Conservation (phyloP, 1,140 invertebrate genomes). For the Heliconius eleuchia region DNA sequence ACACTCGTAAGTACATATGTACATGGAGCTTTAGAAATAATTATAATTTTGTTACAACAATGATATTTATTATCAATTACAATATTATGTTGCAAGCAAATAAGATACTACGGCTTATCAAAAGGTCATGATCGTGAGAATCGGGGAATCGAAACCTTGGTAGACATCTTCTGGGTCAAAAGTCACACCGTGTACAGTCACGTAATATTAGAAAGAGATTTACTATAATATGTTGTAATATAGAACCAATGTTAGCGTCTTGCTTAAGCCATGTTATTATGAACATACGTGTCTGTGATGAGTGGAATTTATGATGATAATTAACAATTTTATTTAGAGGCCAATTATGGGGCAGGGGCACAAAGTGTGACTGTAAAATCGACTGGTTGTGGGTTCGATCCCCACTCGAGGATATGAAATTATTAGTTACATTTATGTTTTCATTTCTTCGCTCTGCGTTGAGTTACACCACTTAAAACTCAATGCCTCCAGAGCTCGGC, state of each 20-base stretch:
- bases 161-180: slow-evolving; percentile 18
- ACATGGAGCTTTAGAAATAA: too few relatives aligned
- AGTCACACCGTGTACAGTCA: slow-evolving; percentile 3
- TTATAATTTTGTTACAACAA: background rate
- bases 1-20: too few relatives aligned
- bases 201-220: slow-evolving; percentile 11
- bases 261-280: background rate
- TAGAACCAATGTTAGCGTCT: background rate
- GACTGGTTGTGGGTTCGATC: too few relatives aligned
- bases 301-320: background rate
- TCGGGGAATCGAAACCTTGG: slow-evolving; percentile 15
- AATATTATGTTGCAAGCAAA: slow-evolving; percentile 20
- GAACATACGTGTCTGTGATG: background rate
- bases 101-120: slow-evolving; percentile 13
- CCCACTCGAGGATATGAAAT: too few relatives aligned
- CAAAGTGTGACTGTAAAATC: too few relatives aligned
- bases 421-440: too few relatives aligned
- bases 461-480: too few relatives aligned
- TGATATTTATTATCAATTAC: slow-evolving; percentile 22
- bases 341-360: too few relatives aligned
- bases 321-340: background rate
- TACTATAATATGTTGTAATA: background rate
- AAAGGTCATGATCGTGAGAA: slow-evolving; percentile 35
- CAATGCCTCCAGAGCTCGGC: too few relatives aligned
- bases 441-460: too few relatives aligned